Base-by-base conservation (phyloP, 2,888 invertebrate genomes). In the Lasioglossum lativentre region DNA sequence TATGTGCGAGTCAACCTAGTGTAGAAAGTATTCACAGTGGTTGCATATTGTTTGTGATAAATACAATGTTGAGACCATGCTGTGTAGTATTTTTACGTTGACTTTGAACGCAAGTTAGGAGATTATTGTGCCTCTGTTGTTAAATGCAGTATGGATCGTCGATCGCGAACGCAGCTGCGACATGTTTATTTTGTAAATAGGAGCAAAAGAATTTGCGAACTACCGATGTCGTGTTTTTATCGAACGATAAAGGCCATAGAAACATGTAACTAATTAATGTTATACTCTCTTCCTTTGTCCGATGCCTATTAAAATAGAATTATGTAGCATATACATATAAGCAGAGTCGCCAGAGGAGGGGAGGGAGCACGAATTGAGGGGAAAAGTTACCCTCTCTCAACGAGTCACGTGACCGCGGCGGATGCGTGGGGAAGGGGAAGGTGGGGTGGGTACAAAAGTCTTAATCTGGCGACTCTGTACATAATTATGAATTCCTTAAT, bases 191-290 rank as follows among this genome's bases (percentile, higher is more conserved):
- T 38, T 73, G 75, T 74, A 80, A 66, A 56, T 73, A 72, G 71
- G n/a, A 66, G 78, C 12, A 74, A 74, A 72, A 47, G 38, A 45
- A 52, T 70, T 63, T 16, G 47, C 47, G 19, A 16, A 70, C 73
- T 45, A 59, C 23, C 19, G 42, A 82, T 52, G 30, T 45, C 52
- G 76, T 66, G 30, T 42, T 83, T 68, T 56, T 66, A 70, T 70
- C 23, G 12, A 75, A 75, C 40, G 74, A 75, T 70, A 73, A 59
- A 63, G 78, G 84, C 84, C 84, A 84, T 84, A 84, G n/a, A 45
- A 83, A 84, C 56, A n/a, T 45, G 45, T 68, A 47, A 77, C 38
- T 45, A 27, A 47, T 52, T 82, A 59, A 8, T 76, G 19, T 38
- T 47, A 56, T 45, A 30, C 40, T n/a, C 16, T 52, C 38, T 23